Base-by-base conservation (phyloP, 2,888 invertebrate genomes). In the Apodemia arnacis region DNA sequence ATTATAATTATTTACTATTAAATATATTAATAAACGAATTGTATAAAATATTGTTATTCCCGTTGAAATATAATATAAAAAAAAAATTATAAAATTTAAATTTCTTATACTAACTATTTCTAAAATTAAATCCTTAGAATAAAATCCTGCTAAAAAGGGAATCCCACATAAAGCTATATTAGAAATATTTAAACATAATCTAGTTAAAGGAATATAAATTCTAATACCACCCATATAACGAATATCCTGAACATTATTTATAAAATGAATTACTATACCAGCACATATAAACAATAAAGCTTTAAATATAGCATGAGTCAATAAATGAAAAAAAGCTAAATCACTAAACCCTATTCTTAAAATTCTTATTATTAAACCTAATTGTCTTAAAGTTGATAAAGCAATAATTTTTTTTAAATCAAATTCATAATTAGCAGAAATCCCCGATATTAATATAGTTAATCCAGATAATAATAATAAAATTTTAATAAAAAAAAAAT, bases 401-500 rank as follows among this genome's bases (percentile, higher is more conserved):
- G 99, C 99, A 99, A 99, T 99, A 98, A 99, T 99, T 97, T 99
- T 99, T 96, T 99, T 99, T 95, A 99, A 97, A 97, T 99, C 99
- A 98, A 97, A 98, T 87, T 99, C 98, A 98, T 98, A 98, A 98
- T 98, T 98, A 92, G 98, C 98, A 0, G 98, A 97, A 94, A 98
- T 95, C 0, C 98, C 98, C 2, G 98, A 97, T 94, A 98, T 98
- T 98, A 98, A 98, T 97, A 99, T 98, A 0, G 98, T 99, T 96
- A 98, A 96, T 0, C 97, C 96, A 79, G 49, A 49, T 49, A 49
- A 49, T 49, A 49, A 49, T 49, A 49, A 49, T 49, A 99, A 97
- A 94, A 98, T 94, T 89, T 96, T 96, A 84, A 97, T 95, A 95
- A 98, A 95, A 93, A 96, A 95, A 83, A 95, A 96, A 95, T 95